phyloP scores from a whole-genome alignment of 37 sponge, comb jelly and placozoan genomes.

The Petrosia ficiformis region DNA sequence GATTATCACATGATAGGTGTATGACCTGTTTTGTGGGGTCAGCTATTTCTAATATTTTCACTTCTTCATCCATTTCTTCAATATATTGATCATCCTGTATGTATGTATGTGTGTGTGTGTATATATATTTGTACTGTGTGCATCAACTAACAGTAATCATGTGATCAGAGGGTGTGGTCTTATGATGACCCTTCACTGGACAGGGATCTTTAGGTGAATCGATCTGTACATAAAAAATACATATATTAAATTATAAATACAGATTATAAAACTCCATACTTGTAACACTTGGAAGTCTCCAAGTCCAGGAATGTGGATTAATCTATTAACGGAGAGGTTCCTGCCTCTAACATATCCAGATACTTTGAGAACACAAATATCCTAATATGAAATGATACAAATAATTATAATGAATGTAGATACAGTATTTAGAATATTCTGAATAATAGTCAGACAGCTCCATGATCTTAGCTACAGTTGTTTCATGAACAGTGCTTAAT shows the following conservation, averaged over 20 bases:
- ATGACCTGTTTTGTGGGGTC: constrained; percentile 73
- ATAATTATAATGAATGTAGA: too few relatives aligned
- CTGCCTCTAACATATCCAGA: constrained; percentile 86
- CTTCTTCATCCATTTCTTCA: constrained; percentile 47
- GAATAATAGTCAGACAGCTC: too few relatives aligned
- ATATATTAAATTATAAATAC: background rate
- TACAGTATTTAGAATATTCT: too few relatives aligned
- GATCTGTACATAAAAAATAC: constrained; percentile 30
- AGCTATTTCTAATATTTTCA: constrained; percentile 58
- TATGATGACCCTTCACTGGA: constrained; percentile 6
- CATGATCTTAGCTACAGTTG: too few relatives aligned
- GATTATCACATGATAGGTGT: background rate
- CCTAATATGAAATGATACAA: too few relatives aligned
- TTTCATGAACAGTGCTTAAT: too few relatives aligned
- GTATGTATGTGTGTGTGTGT: background rate
- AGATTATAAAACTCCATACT: background rate
- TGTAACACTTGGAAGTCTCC: constrained; percentile 76
- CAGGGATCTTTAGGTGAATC: constrained; percentile 55
- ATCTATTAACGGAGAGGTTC: constrained; percentile 72
- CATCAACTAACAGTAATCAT: constrained; percentile 33
- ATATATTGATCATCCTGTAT: constrained; percentile 12
- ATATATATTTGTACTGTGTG: background rate
- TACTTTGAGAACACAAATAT: constrained; percentile 42
- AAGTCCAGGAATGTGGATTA: constrained; percentile 74
- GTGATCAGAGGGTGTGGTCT: background rate